A percentile compares a stretch with the other conserved stretches of the same genome.
phyloP scores from a whole-genome alignment of 2,113 vertebrate genomes.

The Coptodon bakossiorum region DNA sequence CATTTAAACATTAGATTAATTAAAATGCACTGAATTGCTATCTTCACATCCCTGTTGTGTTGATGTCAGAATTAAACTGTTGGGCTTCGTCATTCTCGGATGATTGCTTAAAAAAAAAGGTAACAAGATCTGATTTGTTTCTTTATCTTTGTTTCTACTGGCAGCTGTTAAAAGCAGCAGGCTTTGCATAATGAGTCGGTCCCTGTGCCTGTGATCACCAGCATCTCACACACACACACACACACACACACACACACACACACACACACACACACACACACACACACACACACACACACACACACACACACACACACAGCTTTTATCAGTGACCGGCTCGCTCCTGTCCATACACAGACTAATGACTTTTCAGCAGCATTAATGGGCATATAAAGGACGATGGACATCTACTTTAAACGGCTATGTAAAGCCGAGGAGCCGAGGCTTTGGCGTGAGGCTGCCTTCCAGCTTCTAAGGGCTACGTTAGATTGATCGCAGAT shows the following conservation, averaged over 20 bases:
- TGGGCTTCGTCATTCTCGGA: neutral
- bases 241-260: too few species aligned
- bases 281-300: neutral
- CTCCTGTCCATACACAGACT: neutral
- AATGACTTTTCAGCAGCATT: slow-evolving; percentile 12
- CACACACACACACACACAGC: neutral
- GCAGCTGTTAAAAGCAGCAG: neutral
- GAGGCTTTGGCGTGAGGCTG: neutral
- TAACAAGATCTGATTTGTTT: neutral
- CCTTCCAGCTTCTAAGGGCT: neutral
- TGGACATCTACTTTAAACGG: neutral
- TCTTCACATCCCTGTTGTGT: neutral
- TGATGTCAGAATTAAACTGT: neutral
- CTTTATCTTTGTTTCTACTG: neutral
- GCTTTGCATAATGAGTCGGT: neutral
- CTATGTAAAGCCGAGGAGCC: neutral
- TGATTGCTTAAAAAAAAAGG: neutral
- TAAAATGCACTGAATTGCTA: neutral
- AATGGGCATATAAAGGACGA: neutral
- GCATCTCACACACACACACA: neutral
- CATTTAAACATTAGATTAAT: neutral
- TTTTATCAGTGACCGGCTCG: slow-evolving; percentile 10
- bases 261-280: too few species aligned
- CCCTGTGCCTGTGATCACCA: neutral
- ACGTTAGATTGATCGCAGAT: slow-evolving; percentile 21